These are phyloP conservation scores for Pinna nobilis DNA, from an alignment of 1,140 invertebrate genomes.

Conservation along the genomic window DNA sequence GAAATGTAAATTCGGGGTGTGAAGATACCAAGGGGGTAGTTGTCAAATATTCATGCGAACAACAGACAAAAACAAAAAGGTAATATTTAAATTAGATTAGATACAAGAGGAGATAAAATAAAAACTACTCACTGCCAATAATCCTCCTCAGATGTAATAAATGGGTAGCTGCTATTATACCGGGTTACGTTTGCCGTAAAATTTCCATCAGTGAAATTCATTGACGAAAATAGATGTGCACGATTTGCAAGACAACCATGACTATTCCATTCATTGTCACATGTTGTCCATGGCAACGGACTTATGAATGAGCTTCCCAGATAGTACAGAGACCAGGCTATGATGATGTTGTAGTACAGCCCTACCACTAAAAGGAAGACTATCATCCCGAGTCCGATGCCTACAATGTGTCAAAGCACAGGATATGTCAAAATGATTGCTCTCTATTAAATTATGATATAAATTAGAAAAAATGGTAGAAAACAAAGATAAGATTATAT, in stretches of 20 bases:
- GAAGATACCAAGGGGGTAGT: slow-evolving; percentile 26
- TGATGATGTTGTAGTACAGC: slow-evolving; percentile 98
- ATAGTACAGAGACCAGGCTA: slow-evolving; percentile 97
- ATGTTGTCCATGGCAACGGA: slow-evolving; percentile 92
- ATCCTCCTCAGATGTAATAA: slow-evolving; percentile 51
- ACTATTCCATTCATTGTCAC: slow-evolving; percentile 96
- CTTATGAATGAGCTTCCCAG: slow-evolving; percentile 76
- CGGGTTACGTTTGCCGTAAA: too few species aligned
- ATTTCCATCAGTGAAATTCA: too few species aligned
- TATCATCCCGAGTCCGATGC: slow-evolving; percentile 63
- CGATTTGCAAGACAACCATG: slow-evolving; percentile 73
- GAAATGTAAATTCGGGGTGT: too few species aligned
- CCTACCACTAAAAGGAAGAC: slow-evolving; percentile 51
- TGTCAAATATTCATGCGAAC: background rate
- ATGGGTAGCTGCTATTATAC: too few species aligned
- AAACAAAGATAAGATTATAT: too few species aligned
- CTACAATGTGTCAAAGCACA: too few species aligned
- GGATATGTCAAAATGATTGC: too few species aligned
- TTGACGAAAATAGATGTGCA: too few species aligned
- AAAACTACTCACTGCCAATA: slow-evolving; percentile 57
- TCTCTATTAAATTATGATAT: too few species aligned
- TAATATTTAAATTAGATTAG: background rate
- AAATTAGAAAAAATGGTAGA: too few species aligned
- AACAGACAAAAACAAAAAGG: background rate
- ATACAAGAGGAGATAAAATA: background rate